A percentile compares a stretch with the other conserved stretches of the same genome.
Evolutionary conservation across 2,113 vertebrate genomes (phyloP).

Genomic region (Hirundichthys speculiger): DNA sequence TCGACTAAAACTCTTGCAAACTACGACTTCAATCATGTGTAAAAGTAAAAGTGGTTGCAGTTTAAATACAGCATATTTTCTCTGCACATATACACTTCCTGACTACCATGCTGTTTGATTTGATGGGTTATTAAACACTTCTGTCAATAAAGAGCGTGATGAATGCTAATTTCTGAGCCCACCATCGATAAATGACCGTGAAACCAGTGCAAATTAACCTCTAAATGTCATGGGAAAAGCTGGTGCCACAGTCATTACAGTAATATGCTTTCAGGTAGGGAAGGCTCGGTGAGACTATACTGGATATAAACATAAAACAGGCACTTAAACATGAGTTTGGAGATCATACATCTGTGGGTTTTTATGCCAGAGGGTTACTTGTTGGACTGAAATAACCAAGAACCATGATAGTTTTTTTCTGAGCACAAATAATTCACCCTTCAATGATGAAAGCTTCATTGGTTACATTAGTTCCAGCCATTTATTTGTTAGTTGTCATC

Average conservation of each 20-base stretch:
- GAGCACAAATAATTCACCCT: too few species aligned
- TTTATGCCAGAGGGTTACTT: not conserved
- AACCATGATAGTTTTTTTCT: too few species aligned
- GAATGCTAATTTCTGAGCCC: conserved; percentile 80
- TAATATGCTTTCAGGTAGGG: conserved; percentile 59
- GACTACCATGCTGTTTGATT: conserved; percentile 73
- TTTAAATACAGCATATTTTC: conserved; percentile 22
- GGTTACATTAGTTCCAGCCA: too few species aligned
- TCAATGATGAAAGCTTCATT: too few species aligned
- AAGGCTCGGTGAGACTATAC: conserved; percentile 31
- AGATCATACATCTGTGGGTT: not conserved
- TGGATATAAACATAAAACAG: not conserved
- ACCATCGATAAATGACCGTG: conserved; percentile 82
- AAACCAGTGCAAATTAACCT: conserved; percentile 84
- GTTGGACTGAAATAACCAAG: not conserved
- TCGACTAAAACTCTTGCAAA: conserved; percentile 24
- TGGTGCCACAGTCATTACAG: conserved; percentile 70
- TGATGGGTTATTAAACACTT: conserved; percentile 83
- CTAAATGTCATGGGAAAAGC: conserved; percentile 84
- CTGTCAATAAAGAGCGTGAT: conserved; percentile 84
- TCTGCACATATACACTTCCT: conserved; percentile 31
- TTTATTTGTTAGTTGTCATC: too few species aligned
- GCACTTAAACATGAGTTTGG: conserved; percentile 11
- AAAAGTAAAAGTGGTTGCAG: conserved; percentile 9
- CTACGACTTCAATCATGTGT: not conserved